A percentile compares a stretch with the other conserved stretches of the same genome.
Conservation (phyloP, 2,113 vertebrate genomes). For the Meles meles region DNA sequence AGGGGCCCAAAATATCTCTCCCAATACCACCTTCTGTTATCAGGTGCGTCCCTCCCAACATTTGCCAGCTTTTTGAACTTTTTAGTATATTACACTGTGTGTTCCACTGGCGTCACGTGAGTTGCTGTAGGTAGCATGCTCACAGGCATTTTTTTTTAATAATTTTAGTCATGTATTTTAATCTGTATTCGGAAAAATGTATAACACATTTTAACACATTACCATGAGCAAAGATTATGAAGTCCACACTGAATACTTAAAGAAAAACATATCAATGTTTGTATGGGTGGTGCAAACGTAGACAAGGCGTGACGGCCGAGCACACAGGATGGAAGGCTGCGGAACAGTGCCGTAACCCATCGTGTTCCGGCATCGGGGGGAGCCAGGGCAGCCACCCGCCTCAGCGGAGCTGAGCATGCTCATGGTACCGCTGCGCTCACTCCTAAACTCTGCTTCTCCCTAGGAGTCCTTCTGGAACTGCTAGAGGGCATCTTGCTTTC, state of each 20-base stretch:
- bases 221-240: background rate
- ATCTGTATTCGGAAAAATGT: background rate
- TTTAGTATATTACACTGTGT: background rate
- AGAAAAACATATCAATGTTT: background rate
- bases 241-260: background rate
- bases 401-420: background rate
- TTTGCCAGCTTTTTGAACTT: background rate
- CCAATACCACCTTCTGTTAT: background rate
- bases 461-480: background rate
- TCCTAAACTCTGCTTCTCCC: background rate
- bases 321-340: background rate
- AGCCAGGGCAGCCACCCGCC: background rate
- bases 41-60: accelerated
- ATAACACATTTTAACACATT: background rate
- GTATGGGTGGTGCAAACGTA: background rate
- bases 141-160: background rate
- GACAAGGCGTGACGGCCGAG: background rate
- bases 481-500: background rate
- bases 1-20: background rate
- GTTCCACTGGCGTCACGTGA: too few relatives aligned
- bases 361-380: background rate
- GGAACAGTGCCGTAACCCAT: too few relatives aligned
- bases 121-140: background rate
- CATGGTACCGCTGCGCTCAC: background rate
- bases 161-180: background rate